Base-by-base conservation (phyloP, 2,113 vertebrate species). In the Catagonus wagneri region DNA sequence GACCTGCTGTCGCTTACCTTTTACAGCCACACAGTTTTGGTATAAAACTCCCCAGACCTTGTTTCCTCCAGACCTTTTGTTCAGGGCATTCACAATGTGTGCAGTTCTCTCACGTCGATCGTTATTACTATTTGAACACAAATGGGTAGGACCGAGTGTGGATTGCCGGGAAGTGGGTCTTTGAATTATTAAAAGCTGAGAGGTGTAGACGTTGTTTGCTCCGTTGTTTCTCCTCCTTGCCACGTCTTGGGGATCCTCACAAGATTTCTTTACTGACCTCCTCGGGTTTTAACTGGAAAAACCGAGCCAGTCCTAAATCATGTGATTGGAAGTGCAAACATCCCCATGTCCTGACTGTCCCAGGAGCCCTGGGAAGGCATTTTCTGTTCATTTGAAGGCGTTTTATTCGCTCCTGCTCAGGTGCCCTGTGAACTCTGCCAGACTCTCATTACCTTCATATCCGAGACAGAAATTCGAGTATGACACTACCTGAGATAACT, bases 91-190 rank as follows among this genome's bases (percentile, higher is more conserved):
- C 27, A 3, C 7, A 5, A 7, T 2, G 60, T 23, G 2, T 16
- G 1, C 15, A 7, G 1, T 22, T 72, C 72, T 58, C 5, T 50
- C 81, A 63, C 0, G 0, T 25, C 7, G 1, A 3, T 50, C 10
- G 1, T 23, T 1, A 36, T 29, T 23, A 12, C 66, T 36, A 39
- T 54, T 83, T 68, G 16, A 69, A 54, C 9, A 25, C 19, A n/a
- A 27, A 12, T 20, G 39, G 74, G 10, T 20, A 44, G 7, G 2
- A 61, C 60, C n/a, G 15, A 87, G 20, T 13, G 50, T 44, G 12
- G 39, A 12, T 63, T 79, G 68, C 58, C 5, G 2, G 65, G 34
- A 74, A 16, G 39, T 1, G 3, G n/a, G 63, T 32, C 60, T 89
- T 92, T 44, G 16, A 22, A 0, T 50, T 63, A 71, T n/a, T n/a